These are phyloP conservation scores for Raja brachyura DNA, from an alignment of 2,113 vertebrate genomes.

Conservation along the genomic window DNA sequence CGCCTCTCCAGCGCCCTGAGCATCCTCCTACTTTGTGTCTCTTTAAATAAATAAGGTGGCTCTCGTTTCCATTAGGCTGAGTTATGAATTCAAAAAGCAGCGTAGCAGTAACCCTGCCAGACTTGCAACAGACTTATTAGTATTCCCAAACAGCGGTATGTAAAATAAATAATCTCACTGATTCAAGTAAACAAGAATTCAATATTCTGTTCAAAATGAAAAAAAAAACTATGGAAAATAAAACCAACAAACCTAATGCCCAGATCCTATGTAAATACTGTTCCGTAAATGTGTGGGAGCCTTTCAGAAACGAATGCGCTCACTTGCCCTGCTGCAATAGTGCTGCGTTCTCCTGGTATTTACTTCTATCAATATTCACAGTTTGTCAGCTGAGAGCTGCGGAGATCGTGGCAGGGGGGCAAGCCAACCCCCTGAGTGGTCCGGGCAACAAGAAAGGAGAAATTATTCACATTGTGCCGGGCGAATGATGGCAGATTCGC, in stretches of 20 bases:
- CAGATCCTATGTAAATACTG: slow-evolving; percentile 4
- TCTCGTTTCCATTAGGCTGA: neutral
- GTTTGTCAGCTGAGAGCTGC: neutral
- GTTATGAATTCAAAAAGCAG: slow-evolving; percentile 21
- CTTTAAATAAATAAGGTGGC: neutral
- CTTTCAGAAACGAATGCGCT: neutral
- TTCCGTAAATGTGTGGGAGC: slow-evolving; percentile 6
- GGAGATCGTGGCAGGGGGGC: neutral
- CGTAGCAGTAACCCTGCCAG: neutral
- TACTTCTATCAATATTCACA: slow-evolving; percentile 24
- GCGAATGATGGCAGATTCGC: neutral
- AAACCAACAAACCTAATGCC: neutral
- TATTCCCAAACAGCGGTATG: neutral
- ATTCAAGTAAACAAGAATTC: slow-evolving; percentile 20
- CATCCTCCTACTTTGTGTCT: neutral
- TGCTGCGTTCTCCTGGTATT: slow-evolving; percentile 16
- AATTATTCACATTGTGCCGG: neutral
- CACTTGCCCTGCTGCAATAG: neutral
- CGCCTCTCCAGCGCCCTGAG: neutral
- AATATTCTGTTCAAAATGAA: slow-evolving; percentile 23
- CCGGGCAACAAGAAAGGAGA: neutral
- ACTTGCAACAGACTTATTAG: slow-evolving; percentile 9
- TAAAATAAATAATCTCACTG: slow-evolving; percentile 23
- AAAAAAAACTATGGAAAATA: neutral
- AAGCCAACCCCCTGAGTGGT: neutral